Evolutionary conservation across 2,797 vertebrate genomes (phyloP), one percentile per base, ranked within the genome.

Genomic region (Arnoldichthys spilopterus): DNA sequence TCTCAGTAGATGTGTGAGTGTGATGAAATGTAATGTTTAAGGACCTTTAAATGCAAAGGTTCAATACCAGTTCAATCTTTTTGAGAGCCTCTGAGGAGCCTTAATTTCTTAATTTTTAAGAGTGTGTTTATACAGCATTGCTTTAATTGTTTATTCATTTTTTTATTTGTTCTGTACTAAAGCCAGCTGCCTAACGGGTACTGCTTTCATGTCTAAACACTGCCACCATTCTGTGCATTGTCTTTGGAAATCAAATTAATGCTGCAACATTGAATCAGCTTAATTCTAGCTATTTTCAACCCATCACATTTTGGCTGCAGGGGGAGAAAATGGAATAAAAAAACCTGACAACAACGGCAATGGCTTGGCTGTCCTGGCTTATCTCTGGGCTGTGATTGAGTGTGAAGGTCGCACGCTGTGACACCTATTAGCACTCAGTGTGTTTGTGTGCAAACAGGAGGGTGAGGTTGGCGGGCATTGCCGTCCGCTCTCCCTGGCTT

Each of bases 361-460:
- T 67, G 72, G 61, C 80, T 77, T 53, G 74, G 76, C 72, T 72
- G 74, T 85, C 78, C 79, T 66, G 81, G 74, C 67, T 75, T 82
- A 76, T 76, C 79, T 82, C 53, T 59, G 40, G 24, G 63, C 66
- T 62, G 76, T 62, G 74, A 79, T 79, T 84, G 75, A 81, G 62
- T 77, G 81, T 84, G 84, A 85, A 85, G 84, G 84, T 84, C 82
- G 69, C 64, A 62, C 62, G 70, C 70, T 45, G 80, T 75, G 80
- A 76, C 79, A 81, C 77, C 74, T 67, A 85, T 85, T 84, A 84
- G 78, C 82, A 69, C 28, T 53, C 72, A 45, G 80, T 80, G 80
- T 83, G 80, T 83, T 80, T 83, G 82, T 77, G 74, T 37, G 67
- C 83, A 84, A 85, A 85, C 82, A 85, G 77, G 72, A 74, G 73